Conservation (phyloP, 2,113 vertebrate genomes). For the Tychaedon coryphoeus region DNA sequence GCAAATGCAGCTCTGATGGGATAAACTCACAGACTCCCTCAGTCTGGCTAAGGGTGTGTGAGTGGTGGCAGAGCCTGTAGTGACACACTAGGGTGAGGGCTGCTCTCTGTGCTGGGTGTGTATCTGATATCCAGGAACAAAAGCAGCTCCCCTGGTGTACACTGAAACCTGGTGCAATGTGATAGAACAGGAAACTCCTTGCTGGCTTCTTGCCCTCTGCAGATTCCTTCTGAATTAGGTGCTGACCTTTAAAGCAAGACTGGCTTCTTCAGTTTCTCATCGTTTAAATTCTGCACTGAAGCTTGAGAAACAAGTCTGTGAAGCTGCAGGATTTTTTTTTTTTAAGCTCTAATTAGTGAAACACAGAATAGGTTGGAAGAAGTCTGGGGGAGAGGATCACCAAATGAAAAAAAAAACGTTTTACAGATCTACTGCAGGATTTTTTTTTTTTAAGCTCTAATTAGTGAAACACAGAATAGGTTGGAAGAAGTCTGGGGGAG, state of each 20-base stretch:
- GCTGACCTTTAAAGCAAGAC: constrained; percentile 34
- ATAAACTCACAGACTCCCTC: accelerated
- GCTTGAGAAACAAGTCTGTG: constrained; percentile 8
- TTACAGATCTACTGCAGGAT: background rate
- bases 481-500: background rate
- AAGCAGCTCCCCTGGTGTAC: background rate
- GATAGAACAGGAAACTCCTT: constrained; percentile 25
- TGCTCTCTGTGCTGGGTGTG: background rate
- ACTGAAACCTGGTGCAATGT: background rate
- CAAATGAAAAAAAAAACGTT: background rate
- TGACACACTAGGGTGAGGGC: background rate
- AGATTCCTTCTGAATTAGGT: constrained; percentile 30
- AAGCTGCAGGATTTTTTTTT: background rate
- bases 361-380: background rate
- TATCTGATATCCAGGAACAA: constrained; percentile 11
- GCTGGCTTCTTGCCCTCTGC: background rate
- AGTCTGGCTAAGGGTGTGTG: background rate
- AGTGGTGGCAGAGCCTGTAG: background rate
- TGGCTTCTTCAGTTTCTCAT: constrained; percentile 23
- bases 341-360: background rate
- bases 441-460: background rate
- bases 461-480: background rate
- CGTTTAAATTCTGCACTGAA: background rate
- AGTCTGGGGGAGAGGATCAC: background rate
- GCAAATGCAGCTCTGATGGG: accelerated